These are phyloP conservation scores for Intellagama lesueurii DNA, from an alignment of 2,797 vertebrate species.

Conservation along the genomic window DNA sequence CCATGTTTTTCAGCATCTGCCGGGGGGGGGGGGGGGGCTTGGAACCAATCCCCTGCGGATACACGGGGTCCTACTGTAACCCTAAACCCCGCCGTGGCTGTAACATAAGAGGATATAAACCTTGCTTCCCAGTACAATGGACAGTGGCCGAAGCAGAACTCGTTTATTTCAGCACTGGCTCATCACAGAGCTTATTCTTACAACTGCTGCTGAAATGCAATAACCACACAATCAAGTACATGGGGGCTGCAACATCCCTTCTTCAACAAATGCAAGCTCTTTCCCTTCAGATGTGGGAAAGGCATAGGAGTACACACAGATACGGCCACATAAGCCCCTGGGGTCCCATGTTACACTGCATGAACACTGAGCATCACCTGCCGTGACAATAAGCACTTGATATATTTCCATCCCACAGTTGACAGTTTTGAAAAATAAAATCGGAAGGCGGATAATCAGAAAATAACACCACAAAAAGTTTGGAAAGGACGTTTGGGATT, in stretches of 20 bases:
- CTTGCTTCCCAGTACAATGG: not conserved
- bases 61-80: too few species aligned
- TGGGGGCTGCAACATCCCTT: not conserved
- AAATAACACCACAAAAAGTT: not conserved
- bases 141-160: not conserved
- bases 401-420: not conserved
- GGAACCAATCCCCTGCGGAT: too few species aligned
- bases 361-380: not conserved
- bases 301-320: not conserved
- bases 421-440: not conserved
- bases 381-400: not conserved
- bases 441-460: not conserved
- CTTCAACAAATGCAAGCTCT: not conserved
- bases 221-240: not conserved
- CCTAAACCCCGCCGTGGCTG: too few species aligned
- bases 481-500: conserved; percentile 67
- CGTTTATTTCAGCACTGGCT: not conserved
- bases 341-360: not conserved
- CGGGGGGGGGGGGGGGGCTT: too few species aligned
- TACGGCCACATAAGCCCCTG: not conserved
- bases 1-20: too few species aligned
- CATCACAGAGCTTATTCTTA: not conserved
- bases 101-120: not conserved
- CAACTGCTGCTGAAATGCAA: not conserved
- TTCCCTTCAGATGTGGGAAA: not conserved